Conservation (phyloP, 2,888 invertebrate species). For the Parnassius glacialis region DNA sequence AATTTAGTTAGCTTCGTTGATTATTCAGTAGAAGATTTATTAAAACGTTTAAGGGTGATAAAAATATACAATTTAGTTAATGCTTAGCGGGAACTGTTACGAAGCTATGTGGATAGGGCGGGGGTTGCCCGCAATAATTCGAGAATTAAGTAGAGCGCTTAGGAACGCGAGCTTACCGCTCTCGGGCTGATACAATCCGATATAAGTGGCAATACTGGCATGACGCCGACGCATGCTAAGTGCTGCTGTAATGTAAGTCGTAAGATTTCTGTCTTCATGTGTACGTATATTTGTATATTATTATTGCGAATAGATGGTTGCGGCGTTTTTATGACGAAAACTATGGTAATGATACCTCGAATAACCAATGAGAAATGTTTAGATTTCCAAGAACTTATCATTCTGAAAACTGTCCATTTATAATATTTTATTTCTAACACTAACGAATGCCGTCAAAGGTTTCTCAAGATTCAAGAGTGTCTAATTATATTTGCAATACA, state of each 20-base stretch:
- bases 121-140: slow-evolving; percentile 21
- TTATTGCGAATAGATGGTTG: no score
- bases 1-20: no score
- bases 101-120: slow-evolving; percentile 6
- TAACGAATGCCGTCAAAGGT: no score
- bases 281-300: no score
- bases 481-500: no score
- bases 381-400: no score
- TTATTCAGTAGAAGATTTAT: not conserved
- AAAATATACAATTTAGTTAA: slow-evolving; percentile 14
- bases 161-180: slow-evolving; percentile 16
- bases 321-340: no score
- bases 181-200: slow-evolving; percentile 20
- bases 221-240: slow-evolving; percentile 6
- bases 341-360: no score
- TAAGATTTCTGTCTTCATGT: not conserved
- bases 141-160: slow-evolving; percentile 27
- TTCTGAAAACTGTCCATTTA: no score
- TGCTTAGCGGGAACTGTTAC: slow-evolving; percentile 10
- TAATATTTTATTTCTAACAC: no score
- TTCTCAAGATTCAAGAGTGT: no score
- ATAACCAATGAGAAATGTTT: no score
- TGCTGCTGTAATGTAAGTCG: slow-evolving; percentile 12
- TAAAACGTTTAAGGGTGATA: slow-evolving; percentile 1
- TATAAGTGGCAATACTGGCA: slow-evolving; percentile 18